Evolutionary conservation across 2,113 vertebrate species (phyloP).

Genomic region (Halcyon malimbica): DNA sequence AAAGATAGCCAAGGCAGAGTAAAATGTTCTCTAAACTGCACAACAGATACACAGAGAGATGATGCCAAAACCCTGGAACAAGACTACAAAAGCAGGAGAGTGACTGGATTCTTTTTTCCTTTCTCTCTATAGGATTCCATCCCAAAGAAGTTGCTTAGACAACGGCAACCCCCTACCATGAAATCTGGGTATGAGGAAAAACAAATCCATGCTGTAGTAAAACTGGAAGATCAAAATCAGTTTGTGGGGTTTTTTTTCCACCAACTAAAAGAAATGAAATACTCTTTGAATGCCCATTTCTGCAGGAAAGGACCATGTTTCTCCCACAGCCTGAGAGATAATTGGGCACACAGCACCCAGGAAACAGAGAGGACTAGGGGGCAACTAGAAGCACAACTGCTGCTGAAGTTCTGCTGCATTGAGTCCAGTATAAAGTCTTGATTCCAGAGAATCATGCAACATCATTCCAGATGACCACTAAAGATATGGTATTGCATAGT

Average conservation of each 20-base stretch:
- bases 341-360: fast-evolving
- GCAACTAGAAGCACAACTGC: not conserved
- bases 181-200: not conserved
- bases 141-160: slow-evolving; percentile 41
- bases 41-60: not conserved
- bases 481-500: not conserved
- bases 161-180: not conserved
- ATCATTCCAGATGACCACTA: not conserved
- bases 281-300: not conserved
- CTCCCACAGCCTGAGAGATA: not conserved
- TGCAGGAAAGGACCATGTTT: not conserved
- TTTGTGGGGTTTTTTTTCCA: not conserved
- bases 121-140: slow-evolving; percentile 32
- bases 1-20: slow-evolving; percentile 15
- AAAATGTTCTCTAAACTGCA: not conserved
- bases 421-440: not conserved
- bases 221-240: not conserved
- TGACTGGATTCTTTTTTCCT: not conserved
- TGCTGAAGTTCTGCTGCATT: not conserved
- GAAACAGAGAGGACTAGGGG: not conserved
- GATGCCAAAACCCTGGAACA: slow-evolving; percentile 34
- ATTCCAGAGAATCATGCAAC: not conserved
- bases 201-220: not conserved
- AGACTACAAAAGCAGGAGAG: slow-evolving; percentile 21
- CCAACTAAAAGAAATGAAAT: not conserved